Base-by-base conservation (phyloP, 2,888 invertebrate species). In the Drosophila hawaiiensis region DNA sequence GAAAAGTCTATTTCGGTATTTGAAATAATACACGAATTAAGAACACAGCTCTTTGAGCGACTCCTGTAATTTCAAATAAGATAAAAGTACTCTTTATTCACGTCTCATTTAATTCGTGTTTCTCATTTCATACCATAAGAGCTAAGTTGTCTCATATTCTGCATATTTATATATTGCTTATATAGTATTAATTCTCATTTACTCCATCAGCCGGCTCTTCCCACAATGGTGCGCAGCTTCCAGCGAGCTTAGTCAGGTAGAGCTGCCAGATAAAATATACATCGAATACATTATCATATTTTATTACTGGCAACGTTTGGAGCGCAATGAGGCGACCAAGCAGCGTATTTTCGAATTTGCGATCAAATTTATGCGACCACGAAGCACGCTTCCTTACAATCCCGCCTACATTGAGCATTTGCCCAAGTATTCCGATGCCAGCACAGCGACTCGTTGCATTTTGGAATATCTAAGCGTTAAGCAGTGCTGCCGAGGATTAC, bases 281-380 rank as follows among this genome's bases (percentile, higher is more conserved):
- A 87, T 91, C 63, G 83, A 91, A 78, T 91, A 91, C 64, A 79
- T 91, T 60, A 82, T 91, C 60, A 80, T 91, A 73, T 91, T 91
- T 66, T 89, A 89, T 75, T 80, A 83, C 35, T 91, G 91, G 91
- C 80, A 83, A 54, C 79, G 80, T 47, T 69, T 91, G 60, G 84
- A 89, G 58, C 63, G 72, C 9, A 80, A 88, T 52, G 74, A 76
- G 28, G 50, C 63, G 14, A 78, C 67, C 14, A 80, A 73, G 29
- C 75, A 84, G 59, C 76, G 76, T 16, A 80, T 91, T 25, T 75
- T 88, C 47, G 83, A 88, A 9, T 84, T 82, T 68, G 91, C 91
- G 1, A 73, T 76, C 1, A 80, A 74, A 54, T 91, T 89, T 75
- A 91, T 91, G 91, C 79, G 91, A 47, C 91, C 91, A 14, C 59